Evolutionary conservation across 2,888 invertebrate genomes (phyloP), one percentile per base, ranked within the genome.

Genomic region (Epinotia nisella): DNA sequence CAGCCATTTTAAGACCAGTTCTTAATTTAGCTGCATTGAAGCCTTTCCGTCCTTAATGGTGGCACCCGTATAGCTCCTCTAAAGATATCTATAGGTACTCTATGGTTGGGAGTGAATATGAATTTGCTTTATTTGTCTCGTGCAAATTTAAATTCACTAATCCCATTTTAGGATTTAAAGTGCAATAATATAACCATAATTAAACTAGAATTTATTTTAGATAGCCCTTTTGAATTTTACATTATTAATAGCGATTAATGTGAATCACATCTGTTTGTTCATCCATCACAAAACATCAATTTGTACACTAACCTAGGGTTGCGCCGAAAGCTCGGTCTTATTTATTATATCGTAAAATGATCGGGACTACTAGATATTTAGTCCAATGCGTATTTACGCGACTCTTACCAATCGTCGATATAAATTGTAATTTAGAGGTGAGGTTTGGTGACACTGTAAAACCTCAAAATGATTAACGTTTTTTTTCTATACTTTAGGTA

Each of bases 181-280:
- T 58, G 67, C 56, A 58, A 58, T 35, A 13, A 35, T 62, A 11
- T 45, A 62, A 62, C 41, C 53, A 69, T 19, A 45, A 62, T 17
- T 68, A 58, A 59, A 60, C 21, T 70, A 70, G 19, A 7, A 51
- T 49, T 56, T 29, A 49, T 70, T 62, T 70, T 64, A 70, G 70
- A 64, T 70, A 64, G 56, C 15, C 35, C 4, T 64, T 70, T 64
- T 51, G 21, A 64, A 70, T 70, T 56, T 56, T 53, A 61, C 69
- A 60, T 53, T 60, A 51, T n/a, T 53, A 45, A 53, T 39, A 35
- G 21, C 10, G 11, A 60, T 39, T 21, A 49, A 17, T 17, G 39
- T 15, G 56, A n/a, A n/a, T 24, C 59, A 29, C 51, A 39, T 60
- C 24, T n/a, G 41, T 21, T 13, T 21, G 7, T 29, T 29, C 49